Conservation (phyloP, 2,888 invertebrate species). For the Phalangium opilio region DNA sequence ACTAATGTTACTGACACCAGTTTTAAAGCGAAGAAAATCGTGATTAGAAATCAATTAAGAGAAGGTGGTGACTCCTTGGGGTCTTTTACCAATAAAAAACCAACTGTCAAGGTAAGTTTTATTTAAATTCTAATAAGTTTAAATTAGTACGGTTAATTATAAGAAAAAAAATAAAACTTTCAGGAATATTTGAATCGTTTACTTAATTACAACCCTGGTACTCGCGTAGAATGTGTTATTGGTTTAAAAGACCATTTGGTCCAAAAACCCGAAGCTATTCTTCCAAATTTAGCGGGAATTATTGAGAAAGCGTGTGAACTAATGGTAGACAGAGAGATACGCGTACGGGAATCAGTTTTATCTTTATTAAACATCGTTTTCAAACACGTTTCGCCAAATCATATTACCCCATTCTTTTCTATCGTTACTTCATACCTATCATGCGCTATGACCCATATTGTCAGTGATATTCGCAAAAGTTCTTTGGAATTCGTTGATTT, state of each 20-base stretch:
- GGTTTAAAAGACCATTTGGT: conserved; percentile 41
- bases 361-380: not conserved
- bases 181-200: conserved; percentile 37
- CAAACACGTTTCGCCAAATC: conserved; percentile 34
- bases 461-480: conserved; percentile 62
- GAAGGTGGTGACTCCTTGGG: conserved; percentile 36
- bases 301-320: conserved; percentile 52
- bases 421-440: conserved; percentile 60
- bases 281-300: conserved; percentile 47
- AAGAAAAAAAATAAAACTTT: not conserved
- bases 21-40: conserved; percentile 75
- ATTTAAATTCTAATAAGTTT: conserved; percentile 5
- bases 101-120: conserved; percentile 44
- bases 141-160: conserved; percentile 1
- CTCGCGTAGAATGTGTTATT: conserved; percentile 44
- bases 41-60: conserved; percentile 57
- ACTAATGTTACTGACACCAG: conserved; percentile 74
- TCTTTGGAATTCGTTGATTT: conserved; percentile 62
- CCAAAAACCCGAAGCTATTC: conserved; percentile 35
- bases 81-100: conserved; percentile 48
- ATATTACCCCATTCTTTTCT: conserved; percentile 55
- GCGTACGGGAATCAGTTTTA: not conserved
- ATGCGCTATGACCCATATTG: conserved; percentile 81
- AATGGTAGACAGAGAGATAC: not conserved
- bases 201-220: conserved; percentile 55